A percentile compares a stretch with the other conserved stretches of the same genome.
These are phyloP conservation scores for Hycleus phaleratus DNA, from an alignment of 1,140 invertebrate species.

Conservation along the genomic window DNA sequence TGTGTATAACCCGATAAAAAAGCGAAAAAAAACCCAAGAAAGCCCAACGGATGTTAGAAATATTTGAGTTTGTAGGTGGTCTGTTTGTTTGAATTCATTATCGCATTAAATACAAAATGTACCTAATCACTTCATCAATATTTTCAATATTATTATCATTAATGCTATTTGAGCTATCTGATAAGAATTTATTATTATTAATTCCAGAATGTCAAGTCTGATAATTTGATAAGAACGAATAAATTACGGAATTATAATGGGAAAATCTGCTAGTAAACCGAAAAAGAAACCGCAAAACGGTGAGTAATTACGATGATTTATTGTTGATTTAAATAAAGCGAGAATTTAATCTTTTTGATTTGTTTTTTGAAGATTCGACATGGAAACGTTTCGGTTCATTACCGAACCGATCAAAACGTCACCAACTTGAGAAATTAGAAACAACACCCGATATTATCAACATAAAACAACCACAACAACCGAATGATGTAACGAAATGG, in stretches of 20 bases:
- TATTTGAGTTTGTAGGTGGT: no score
- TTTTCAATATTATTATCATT: no score
- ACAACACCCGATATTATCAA: slow-evolving; percentile 4
- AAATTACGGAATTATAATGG: slow-evolving; percentile 19
- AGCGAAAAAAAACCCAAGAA: no score
- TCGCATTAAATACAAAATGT: no score
- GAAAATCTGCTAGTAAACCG: slow-evolving; percentile 32
- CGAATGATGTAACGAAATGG: slow-evolving; percentile 40
- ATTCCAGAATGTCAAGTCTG: not conserved
- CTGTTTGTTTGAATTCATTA: no score
- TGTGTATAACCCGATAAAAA: no score
- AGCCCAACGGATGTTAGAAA: no score
- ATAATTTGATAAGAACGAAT: not conserved
- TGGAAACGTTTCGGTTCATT: slow-evolving; percentile 36
- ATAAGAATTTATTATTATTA: no score
- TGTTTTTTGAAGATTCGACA: slow-evolving; percentile 25
- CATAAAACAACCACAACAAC: slow-evolving; percentile 31
- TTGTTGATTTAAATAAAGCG: no score
- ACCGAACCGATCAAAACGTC: slow-evolving; percentile 25
- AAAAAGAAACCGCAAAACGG: slow-evolving; percentile 21
- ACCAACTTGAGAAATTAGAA: slow-evolving; percentile 18
- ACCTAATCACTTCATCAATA: no score
- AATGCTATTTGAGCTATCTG: no score
- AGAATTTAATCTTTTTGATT: not conserved
- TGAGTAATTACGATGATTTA: not conserved